Evolutionary conservation across 1,140 invertebrate species (phyloP).

Genomic region (Ericerus pela): DNA sequence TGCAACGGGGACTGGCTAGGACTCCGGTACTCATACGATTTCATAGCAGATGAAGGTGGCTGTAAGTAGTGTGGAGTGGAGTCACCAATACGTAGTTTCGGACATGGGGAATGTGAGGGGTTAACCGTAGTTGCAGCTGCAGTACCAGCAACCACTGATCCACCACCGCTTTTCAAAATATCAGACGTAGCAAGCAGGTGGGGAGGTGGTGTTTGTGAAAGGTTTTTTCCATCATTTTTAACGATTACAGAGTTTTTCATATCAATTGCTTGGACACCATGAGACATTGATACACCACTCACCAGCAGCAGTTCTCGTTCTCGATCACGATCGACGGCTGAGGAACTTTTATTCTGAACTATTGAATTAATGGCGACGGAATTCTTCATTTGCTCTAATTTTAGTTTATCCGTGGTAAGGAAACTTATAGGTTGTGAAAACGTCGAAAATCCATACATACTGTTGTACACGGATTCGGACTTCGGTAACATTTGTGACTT

Average conservation of each 20-base stretch:
- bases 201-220: conserved; percentile 27
- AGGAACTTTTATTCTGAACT: conserved; percentile 23
- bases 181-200: too few species aligned
- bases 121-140: conserved; percentile 29
- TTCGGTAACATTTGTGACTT: conserved; percentile 38
- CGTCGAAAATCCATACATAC: conserved; percentile 49
- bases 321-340: conserved; percentile 29
- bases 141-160: conserved; percentile 38
- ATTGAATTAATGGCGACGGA: conserved; percentile 31
- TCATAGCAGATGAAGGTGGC: conserved; percentile 19
- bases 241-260: conserved; percentile 61
- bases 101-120: conserved; percentile 26
- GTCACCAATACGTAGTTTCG: conserved; percentile 28
- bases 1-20: conserved; percentile 26
- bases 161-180: conserved; percentile 12
- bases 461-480: conserved; percentile 55
- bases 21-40: conserved; percentile 21
- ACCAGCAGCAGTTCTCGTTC: neutral
- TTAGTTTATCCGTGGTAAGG: conserved; percentile 35
- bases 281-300: neutral
- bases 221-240: conserved; percentile 51
- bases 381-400: too few species aligned
- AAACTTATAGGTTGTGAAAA: conserved; percentile 38
- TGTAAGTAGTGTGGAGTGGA: neutral
- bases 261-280: conserved; percentile 41